Base-by-base conservation (phyloP, 2,797 vertebrate species). In the Chelonia mydas region DNA sequence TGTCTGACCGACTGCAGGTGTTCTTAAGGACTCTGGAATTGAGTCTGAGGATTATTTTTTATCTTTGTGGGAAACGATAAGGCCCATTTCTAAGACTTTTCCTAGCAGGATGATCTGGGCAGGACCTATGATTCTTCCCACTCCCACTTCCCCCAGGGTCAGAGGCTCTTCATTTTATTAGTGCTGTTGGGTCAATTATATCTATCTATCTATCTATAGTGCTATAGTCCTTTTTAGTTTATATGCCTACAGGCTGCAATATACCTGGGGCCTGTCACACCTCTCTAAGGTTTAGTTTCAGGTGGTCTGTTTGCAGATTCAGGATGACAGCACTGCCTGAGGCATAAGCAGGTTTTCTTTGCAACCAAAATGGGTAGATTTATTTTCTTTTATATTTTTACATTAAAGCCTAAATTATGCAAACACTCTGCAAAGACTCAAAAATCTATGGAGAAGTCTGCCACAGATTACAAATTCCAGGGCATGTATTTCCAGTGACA, bases 391-490 rank as follows among this genome's bases (percentile, higher is more conserved):
- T 31, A 13, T 87, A n/a, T 80, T 51, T 90, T 90, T 82, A 90
- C 77, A 94, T 79, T 59, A 55, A 88, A 54, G 61, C 65, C 54
- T 86, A 89, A 92, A 86, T 81, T 55, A 82, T 72, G 33, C 65
- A 87, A 91, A 84, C 4, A 90, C 8, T 90, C 84, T 94, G 91
- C 50, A 94, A 77, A 27, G 88, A 80, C 33, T 95, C 54, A 84
- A 82, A 28, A 61, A 25, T 37, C 41, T 2, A 0, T 82, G 92
- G 49, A 88, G 86, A 28, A 33, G 33, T 87, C 49, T 92, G 85
- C 59, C 57, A 47, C 2, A 2, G 23, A 89, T 53, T 88, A 84
- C 51, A 95, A 95, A 93, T 86, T 2, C 0, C 16, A 84, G 86
- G 61, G 33, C 33, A 37, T 41, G n/a, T 72, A 72, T 72, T 84